Conservation (phyloP, 1,140 invertebrate species). For the Dendroctonus ponderosae region DNA sequence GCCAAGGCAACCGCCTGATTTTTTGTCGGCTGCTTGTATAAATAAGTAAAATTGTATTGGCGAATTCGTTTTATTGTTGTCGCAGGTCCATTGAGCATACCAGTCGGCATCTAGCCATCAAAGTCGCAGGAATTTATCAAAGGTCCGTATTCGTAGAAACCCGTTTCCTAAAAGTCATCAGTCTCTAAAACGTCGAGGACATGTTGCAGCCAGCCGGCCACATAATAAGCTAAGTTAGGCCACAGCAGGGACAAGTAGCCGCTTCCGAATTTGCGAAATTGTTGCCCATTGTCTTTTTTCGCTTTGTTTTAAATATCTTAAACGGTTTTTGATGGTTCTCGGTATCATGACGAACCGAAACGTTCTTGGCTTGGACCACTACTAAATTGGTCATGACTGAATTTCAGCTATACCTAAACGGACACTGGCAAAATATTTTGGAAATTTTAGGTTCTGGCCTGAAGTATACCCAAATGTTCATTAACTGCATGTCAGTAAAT, state of each 20-base stretch:
- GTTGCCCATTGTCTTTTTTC: conserved; percentile 20
- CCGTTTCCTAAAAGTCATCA: conserved; percentile 30
- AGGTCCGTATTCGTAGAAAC: conserved; percentile 15
- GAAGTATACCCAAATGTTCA: too few relatives aligned
- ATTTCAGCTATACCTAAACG: too few relatives aligned
- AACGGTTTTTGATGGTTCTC: conserved; percentile 12
- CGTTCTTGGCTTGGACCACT: too few relatives aligned
- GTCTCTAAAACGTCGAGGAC: conserved; percentile 23
- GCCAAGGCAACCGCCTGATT: too few relatives aligned
- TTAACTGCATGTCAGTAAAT: too few relatives aligned
- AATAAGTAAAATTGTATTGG: too few relatives aligned
- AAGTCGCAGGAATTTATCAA: conserved; percentile 5
- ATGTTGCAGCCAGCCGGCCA: conserved; percentile 25
- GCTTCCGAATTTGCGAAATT: conserved; percentile 35
- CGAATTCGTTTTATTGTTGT: neutral
- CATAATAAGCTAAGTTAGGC: conserved; percentile 24
- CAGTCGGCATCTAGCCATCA: conserved; percentile 16
- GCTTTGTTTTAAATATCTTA: conserved; percentile 4
- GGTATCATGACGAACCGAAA: neutral
- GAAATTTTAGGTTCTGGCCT: too few relatives aligned
- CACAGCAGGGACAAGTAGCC: conserved; percentile 18
- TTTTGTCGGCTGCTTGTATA: too few relatives aligned
- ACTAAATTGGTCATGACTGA: too few relatives aligned
- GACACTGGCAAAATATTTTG: too few relatives aligned
- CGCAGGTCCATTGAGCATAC: neutral